Percentiles rank a stretch among this genome's conserved stretches.
Conservation (phyloP, 1,140 invertebrate genomes). For the Ips nitidus region DNA sequence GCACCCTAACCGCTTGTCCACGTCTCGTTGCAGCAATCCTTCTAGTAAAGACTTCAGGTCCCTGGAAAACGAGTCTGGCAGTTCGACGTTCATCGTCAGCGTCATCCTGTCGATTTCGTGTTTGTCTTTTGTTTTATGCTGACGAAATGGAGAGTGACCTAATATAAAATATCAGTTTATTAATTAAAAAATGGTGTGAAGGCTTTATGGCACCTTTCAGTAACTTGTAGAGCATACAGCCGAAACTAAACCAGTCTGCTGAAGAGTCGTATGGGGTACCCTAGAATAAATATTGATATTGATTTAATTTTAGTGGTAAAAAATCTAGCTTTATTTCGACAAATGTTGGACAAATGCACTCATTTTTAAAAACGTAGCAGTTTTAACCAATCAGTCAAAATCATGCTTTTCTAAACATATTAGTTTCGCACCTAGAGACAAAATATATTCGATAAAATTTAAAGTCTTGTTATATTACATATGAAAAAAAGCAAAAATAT, state of each 20-base stretch:
- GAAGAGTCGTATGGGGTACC: constrained; percentile 98
- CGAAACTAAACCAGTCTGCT: constrained; percentile 99
- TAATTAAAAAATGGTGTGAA: not conserved
- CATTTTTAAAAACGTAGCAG: too few relatives aligned
- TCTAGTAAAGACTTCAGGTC: constrained; percentile 91
- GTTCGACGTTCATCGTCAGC: constrained; percentile 97
- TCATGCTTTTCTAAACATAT: not conserved
- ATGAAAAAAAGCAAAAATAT: too few relatives aligned
- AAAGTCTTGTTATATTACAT: too few relatives aligned
- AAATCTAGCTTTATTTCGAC: too few relatives aligned
- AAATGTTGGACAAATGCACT: constrained; percentile 51
- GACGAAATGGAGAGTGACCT: constrained; percentile 94
- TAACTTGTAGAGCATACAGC: constrained; percentile 99
- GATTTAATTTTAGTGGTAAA: too few relatives aligned
- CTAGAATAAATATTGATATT: constrained; percentile 42
- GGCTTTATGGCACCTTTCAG: constrained; percentile 73
- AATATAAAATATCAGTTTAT: not conserved
- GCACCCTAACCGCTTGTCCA: constrained; percentile 77
- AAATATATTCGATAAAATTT: too few relatives aligned
- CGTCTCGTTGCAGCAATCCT: constrained; percentile 90
- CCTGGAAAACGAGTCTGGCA: constrained; percentile 94
- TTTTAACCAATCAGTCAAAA: not conserved
- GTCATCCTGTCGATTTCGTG: constrained; percentile 99
- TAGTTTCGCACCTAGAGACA: too few relatives aligned
- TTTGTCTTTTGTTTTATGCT: constrained; percentile 99